These are phyloP conservation scores for Polypedilum pembai DNA, from an alignment of 1,140 invertebrate species.

Conservation along the genomic window DNA sequence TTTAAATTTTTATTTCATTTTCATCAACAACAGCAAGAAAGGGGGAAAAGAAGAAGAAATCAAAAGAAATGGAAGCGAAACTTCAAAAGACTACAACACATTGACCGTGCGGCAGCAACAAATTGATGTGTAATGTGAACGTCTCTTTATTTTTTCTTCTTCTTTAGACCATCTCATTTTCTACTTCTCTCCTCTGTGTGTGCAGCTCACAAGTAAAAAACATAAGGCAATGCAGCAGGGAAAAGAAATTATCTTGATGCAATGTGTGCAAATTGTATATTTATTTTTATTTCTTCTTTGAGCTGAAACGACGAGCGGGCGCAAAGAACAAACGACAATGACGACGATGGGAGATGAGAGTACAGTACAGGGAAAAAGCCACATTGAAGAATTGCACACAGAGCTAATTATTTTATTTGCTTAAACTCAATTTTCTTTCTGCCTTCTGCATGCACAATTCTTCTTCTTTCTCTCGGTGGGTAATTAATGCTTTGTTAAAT, in stretches of 20 bases:
- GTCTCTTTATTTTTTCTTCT: not conserved
- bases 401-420: constrained; percentile 28
- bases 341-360: not conserved
- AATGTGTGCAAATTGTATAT: constrained; percentile 24
- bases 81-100: not conserved
- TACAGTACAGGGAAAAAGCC: not conserved
- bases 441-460: not conserved
- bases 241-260: constrained; percentile 1
- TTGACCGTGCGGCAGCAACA: constrained; percentile 1
- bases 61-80: constrained; percentile 20
- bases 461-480: not conserved
- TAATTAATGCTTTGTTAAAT: constrained; percentile 28
- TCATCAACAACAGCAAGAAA: not conserved
- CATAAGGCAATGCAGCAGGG: no score
- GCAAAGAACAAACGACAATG: not conserved
- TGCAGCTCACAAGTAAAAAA: not conserved
- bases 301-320: not conserved
- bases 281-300: constrained; percentile 22
- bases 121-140: constrained; percentile 6
- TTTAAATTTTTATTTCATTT: no score
- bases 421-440: not conserved
- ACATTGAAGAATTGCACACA: not conserved
- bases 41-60: constrained; percentile 19
- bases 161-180: not conserved
- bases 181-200: not conserved